Evolutionary conservation across 92 coral and sea anemone genomes (phyloP).

Genomic region (Isaurus tuberculatus): DNA sequence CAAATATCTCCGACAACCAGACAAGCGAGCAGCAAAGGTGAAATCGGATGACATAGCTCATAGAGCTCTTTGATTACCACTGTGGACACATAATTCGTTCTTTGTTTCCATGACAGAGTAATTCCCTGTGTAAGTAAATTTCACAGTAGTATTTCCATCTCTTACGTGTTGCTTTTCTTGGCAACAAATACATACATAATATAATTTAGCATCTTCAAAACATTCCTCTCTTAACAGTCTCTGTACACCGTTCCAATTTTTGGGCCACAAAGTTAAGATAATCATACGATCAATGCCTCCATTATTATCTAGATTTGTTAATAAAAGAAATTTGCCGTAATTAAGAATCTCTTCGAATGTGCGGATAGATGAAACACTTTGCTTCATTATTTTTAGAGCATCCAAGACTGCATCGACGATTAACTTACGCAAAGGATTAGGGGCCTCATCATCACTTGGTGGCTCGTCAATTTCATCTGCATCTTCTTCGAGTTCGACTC

Average conservation of each 20-base stretch:
- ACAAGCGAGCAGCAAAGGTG: no score
- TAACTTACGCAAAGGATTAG: conserved; percentile 54
- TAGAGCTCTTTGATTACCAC: no score
- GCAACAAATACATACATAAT: conserved; percentile 66
- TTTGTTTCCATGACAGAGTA: conserved; percentile 68
- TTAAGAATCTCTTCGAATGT: conserved; percentile 74
- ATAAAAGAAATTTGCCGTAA: conserved; percentile 62
- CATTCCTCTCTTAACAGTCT: conserved; percentile 75
- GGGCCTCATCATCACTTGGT: neutral
- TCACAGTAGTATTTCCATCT: conserved; percentile 64
- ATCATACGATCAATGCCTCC: conserved; percentile 64
- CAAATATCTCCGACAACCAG: no score
- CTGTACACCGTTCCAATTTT: conserved; percentile 55
- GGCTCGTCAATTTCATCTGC: no score
- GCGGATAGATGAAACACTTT: conserved; percentile 68
- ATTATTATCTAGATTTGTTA: conserved; percentile 53
- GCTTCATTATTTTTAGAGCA: conserved; percentile 68
- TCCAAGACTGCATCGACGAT: conserved; percentile 71
- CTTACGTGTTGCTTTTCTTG: conserved; percentile 51
- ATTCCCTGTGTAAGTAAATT: conserved; percentile 43
- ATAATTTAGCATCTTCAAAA: conserved; percentile 65
- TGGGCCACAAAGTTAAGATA: conserved; percentile 65
- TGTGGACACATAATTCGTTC: conserved; percentile 57
- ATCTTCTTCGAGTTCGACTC: no score
- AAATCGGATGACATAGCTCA: no score